These are phyloP conservation scores for Rhagonycha fulva DNA, from an alignment of 2,888 invertebrate genomes.

Conservation along the genomic window DNA sequence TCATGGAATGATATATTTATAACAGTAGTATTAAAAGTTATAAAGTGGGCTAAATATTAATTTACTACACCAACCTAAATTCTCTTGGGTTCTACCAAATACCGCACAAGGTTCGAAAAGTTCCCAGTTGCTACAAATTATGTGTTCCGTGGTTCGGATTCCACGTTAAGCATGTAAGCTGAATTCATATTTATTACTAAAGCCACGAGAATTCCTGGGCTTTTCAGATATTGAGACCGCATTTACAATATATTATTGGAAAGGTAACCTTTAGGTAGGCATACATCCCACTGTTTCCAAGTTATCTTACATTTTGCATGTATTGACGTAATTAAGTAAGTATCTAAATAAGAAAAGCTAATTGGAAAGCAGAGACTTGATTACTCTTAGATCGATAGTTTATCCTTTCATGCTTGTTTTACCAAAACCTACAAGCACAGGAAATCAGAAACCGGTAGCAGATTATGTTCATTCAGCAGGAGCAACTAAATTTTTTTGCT, in stretches of 20 bases:
- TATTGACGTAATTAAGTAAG: background rate
- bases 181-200: too few relatives aligned
- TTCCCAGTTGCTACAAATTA: too few relatives aligned
- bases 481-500: background rate
- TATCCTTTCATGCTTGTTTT: background rate
- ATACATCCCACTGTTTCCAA: background rate
- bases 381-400: background rate
- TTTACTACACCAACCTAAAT: too few relatives aligned
- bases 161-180: too few relatives aligned
- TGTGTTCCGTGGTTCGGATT: too few relatives aligned
- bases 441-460: background rate
- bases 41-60: too few relatives aligned
- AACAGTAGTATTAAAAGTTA: too few relatives aligned
- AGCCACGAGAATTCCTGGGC: too few relatives aligned
- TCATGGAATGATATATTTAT: background rate
- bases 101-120: too few relatives aligned
- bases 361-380: background rate
- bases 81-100: too few relatives aligned
- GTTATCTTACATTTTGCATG: background rate
- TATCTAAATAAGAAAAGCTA: background rate
- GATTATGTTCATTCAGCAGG: background rate
- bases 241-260: background rate
- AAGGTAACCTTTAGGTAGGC: background rate
- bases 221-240: background rate
- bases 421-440: background rate